Conservation (phyloP, 2,113 vertebrate genomes). For the Hippolais icterina region DNA sequence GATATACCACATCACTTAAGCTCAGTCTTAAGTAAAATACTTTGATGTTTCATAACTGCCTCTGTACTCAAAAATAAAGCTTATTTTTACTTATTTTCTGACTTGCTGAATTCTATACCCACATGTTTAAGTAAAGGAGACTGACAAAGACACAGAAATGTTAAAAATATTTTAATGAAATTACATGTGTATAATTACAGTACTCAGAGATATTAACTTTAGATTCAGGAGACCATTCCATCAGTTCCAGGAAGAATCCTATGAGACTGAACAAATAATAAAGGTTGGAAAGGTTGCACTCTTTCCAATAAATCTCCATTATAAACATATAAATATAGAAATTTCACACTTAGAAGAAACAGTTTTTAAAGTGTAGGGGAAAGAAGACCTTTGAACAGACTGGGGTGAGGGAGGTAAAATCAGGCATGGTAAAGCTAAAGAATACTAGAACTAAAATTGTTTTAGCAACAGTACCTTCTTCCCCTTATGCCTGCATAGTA, state of each 20-base stretch:
- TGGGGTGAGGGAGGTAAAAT: neutral
- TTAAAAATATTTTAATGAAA: neutral
- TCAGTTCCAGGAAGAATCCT: neutral
- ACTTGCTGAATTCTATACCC: neutral
- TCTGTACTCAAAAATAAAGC: neutral
- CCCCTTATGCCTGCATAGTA: neutral
- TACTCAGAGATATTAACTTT: neutral
- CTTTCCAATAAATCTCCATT: neutral
- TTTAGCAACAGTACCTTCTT: neutral
- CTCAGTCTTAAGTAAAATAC: neutral
- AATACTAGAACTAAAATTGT: neutral
- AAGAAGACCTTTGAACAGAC: neutral
- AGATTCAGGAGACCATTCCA: neutral
- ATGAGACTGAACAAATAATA: neutral
- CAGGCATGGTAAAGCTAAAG: neutral
- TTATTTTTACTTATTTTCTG: neutral
- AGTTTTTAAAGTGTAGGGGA: neutral
- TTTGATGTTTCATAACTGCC: neutral
- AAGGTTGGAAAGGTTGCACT: neutral
- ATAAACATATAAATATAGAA: neutral
- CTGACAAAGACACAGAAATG: neutral
- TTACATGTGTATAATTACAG: neutral
- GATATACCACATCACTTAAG: neutral
- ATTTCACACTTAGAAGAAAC: neutral
- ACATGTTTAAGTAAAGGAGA: neutral